Conservation (phyloP, 2,113 vertebrate genomes). For the Perccottus glenii region DNA sequence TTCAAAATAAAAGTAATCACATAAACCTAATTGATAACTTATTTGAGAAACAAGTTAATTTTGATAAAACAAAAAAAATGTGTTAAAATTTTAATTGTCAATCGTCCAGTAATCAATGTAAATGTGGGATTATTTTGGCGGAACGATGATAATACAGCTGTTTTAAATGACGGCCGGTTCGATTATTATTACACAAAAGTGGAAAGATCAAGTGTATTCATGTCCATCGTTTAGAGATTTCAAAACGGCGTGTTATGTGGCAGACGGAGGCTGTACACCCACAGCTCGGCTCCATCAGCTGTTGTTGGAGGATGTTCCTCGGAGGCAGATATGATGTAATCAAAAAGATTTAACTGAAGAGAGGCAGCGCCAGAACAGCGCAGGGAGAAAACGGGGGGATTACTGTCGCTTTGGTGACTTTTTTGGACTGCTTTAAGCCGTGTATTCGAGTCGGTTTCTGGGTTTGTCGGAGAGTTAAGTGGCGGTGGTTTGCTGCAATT, state of each 20-base stretch:
- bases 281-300: constrained; percentile 46
- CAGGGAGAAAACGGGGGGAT: constrained; percentile 13
- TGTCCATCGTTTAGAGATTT: background rate
- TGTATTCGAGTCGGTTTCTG: background rate
- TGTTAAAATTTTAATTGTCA: no score
- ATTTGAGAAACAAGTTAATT: no score
- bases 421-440: background rate
- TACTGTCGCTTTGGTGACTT: background rate
- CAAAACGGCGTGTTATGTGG: background rate
- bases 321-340: constrained; percentile 84
- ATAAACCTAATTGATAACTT: no score
- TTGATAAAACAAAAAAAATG: no score
- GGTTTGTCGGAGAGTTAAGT: constrained; percentile 28
- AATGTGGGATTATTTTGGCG: no score
- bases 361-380: background rate
- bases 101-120: no score
- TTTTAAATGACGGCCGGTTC: no score
- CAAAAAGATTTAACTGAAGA: constrained; percentile 30
- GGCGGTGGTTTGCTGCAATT: constrained; percentile 3
- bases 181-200: background rate
- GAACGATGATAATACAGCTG: no score
- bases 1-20: no score
- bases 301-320: constrained; percentile 71
- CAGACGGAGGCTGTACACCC: constrained; percentile 4
- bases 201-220: constrained; percentile 5